phyloP scores from a whole-genome alignment of 2,888 invertebrate species.

The Panopea generosa region DNA sequence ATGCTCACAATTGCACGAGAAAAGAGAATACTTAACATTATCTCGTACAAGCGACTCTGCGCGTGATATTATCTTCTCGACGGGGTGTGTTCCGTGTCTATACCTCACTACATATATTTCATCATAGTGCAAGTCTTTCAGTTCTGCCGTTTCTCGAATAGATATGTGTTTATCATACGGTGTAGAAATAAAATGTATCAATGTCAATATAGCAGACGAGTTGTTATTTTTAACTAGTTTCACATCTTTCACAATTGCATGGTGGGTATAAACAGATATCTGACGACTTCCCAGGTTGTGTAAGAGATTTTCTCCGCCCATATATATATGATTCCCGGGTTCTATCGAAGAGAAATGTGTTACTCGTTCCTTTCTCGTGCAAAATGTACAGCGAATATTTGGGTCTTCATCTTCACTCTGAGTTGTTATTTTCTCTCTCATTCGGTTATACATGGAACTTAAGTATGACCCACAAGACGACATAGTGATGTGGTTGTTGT shows the following conservation, averaged over 20 bases:
- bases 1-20: conserved; percentile 42
- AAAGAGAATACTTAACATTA: neutral
- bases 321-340: conserved; percentile 25
- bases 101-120: conserved; percentile 43
- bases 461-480: too few relatives aligned
- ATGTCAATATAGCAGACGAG: conserved; percentile 13
- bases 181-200: conserved; percentile 35
- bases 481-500: too few relatives aligned
- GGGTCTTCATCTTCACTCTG: too few relatives aligned
- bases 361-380: too few relatives aligned
- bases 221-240: neutral
- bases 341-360: too few relatives aligned
- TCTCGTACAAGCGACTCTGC: conserved; percentile 16
- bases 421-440: too few relatives aligned
- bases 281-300: conserved; percentile 15
- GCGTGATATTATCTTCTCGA: conserved; percentile 25
- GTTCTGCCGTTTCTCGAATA: conserved; percentile 37
- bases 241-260: conserved; percentile 46
- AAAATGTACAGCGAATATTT: too few relatives aligned
- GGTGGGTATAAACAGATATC: conserved; percentile 26
- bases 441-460: too few relatives aligned
- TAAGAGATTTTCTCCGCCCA: conserved; percentile 20
- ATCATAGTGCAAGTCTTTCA: conserved; percentile 16
- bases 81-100: conserved; percentile 10
- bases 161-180: conserved; percentile 27